Evolutionary conservation across 2,888 invertebrate species (phyloP), one percentile per base, ranked within the genome.

Genomic region (Drosophila colorata): DNA sequence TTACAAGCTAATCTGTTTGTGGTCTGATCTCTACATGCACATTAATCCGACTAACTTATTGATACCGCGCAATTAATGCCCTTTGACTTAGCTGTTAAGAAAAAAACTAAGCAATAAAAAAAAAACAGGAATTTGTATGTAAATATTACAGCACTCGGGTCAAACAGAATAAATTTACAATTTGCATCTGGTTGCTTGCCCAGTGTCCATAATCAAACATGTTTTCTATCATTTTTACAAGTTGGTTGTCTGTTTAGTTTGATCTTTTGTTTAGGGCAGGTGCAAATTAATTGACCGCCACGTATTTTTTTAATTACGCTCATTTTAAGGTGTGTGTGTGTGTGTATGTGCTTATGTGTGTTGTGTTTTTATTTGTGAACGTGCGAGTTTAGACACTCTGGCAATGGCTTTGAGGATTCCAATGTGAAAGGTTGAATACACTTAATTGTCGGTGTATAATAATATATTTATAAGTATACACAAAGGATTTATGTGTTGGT

Each of bases 361-460:
- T 33, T 31, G 6, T 40, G 33, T 33, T 13, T 47, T 31, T 31
- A 31, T 31, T 31, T 31, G 31, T 31, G 11, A 31, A 31, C 31
- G 11, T 31, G 11, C 4, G 1, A 11, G 11, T n/a, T 35, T 43
- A 47, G 13, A 47, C 35, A 16, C 28, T 37, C 66, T 37, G 66
- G 28, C 66, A 56, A 49, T 9, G 13, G 13, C 9, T 23, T 13
- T 13, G n/a, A 23, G 8, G 35, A 47, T 57, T 33, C 4, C 7
- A 23, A 52, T 41, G 8, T n/a, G 7, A 13, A 25, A 9, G 6
- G 3, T 25, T 20, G 18, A 47, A 43, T 65, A 38, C 56, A 64
- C 38, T 66, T 49, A 0, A 4, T 9, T 7, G 18, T 18, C 28
- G 14, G 61, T 58, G 63, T 63, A 61, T 41, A 5, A 16, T 31